Percentiles rank a stretch among this genome's conserved stretches.
These are phyloP conservation scores for Lasioglossum zephyrum DNA, from an alignment of 2,888 invertebrate genomes.

Conservation along the genomic window DNA sequence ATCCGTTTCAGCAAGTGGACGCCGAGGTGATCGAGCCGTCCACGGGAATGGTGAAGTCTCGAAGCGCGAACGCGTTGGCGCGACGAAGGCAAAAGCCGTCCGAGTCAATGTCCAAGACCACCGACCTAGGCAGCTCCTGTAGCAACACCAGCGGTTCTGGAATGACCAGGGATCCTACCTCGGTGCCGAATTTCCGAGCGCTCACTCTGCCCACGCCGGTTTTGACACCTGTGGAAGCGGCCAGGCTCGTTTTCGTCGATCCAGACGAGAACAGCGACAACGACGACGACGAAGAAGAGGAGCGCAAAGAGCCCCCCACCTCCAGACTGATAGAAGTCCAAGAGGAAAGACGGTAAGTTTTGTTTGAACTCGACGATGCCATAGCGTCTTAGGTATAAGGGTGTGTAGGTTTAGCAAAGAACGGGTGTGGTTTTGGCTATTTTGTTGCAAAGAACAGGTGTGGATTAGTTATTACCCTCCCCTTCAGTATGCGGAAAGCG, in stretches of 20 bases:
- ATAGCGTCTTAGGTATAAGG: too few relatives aligned
- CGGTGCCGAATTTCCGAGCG: conserved; percentile 90
- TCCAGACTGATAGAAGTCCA: conserved; percentile 82
- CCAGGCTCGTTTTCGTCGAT: conserved; percentile 89
- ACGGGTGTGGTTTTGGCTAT: too few relatives aligned
- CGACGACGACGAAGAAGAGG: conserved; percentile 82
- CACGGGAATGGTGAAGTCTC: conserved; percentile 84
- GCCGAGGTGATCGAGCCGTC: conserved; percentile 81
- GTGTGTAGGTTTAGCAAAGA: too few relatives aligned
- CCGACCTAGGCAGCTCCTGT: conserved; percentile 82
- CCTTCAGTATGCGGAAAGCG: too few relatives aligned
- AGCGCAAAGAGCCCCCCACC: conserved; percentile 79
- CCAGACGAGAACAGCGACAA: conserved; percentile 87
- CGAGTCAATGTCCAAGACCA: conserved; percentile 69
- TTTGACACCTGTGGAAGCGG: conserved; percentile 88
- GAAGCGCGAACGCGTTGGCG: conserved; percentile 84
- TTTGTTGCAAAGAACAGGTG: too few relatives aligned
- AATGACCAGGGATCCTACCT: conserved; percentile 89
- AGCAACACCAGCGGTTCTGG: conserved; percentile 54
- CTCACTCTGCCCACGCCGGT: conserved; percentile 88
- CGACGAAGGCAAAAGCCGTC: conserved; percentile 79
- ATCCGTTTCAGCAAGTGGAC: conserved; percentile 84
- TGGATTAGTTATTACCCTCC: too few relatives aligned
- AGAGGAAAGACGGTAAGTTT: conserved; percentile 77
- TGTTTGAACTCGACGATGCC: neutral